Evolutionary conservation across 2,888 invertebrate genomes (phyloP).

Genomic region (Drosophila anceps): DNA sequence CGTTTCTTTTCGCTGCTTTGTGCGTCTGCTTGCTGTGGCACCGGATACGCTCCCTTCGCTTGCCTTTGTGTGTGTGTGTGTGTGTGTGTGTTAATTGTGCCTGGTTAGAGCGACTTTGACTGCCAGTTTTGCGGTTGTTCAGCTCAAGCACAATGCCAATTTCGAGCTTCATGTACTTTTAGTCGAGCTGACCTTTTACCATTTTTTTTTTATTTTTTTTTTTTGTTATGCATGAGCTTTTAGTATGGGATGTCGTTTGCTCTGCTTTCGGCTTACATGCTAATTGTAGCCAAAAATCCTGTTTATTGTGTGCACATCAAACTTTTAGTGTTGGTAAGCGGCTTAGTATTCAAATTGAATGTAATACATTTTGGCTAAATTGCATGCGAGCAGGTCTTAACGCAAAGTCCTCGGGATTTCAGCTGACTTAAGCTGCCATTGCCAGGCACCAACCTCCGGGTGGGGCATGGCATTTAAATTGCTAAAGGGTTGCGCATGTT

Average conservation of each 20-base stretch:
- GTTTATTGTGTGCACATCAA: conserved; percentile 80
- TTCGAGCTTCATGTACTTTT: conserved; percentile 63
- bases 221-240: conserved; percentile 45
- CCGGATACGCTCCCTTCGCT: conserved; percentile 45
- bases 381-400: conserved; percentile 77
- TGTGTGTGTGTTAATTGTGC: conserved; percentile 68
- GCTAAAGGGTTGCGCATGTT: conserved; percentile 45
- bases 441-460: not conserved
- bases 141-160: conserved; percentile 65
- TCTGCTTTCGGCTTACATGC: conserved; percentile 68
- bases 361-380: conserved; percentile 78
- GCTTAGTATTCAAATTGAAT: conserved; percentile 82
- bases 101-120: conserved; percentile 59
- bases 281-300: conserved; percentile 79
- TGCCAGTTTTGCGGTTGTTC: conserved; percentile 53
- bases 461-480: conserved; percentile 13
- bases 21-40: conserved; percentile 50
- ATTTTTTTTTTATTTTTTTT: conserved; percentile 27
- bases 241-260: conserved; percentile 40
- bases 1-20: conserved; percentile 75
- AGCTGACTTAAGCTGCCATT: conserved; percentile 67
- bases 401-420: conserved; percentile 70
- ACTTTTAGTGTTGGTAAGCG: conserved; percentile 81
- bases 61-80: conserved; percentile 55
- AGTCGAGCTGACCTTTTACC: conserved; percentile 49